These are phyloP conservation scores for Venturia canescens DNA, from an alignment of 1,140 invertebrate genomes.

Conservation along the genomic window DNA sequence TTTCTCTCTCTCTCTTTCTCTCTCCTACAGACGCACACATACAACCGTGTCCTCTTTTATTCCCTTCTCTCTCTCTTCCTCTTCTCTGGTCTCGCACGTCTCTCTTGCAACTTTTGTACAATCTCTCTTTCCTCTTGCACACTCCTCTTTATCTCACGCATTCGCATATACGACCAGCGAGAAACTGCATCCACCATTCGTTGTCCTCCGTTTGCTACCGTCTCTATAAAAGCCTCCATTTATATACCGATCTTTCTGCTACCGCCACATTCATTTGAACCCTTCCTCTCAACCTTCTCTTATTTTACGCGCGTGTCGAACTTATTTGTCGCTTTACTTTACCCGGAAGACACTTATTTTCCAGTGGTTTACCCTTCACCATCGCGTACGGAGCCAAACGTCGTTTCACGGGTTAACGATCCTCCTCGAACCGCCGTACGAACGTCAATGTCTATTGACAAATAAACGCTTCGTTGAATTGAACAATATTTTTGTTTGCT, in stretches of 20 bases:
- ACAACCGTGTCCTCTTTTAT: constrained; percentile 13
- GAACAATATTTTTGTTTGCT: too few relatives aligned
- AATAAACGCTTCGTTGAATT: too few relatives aligned
- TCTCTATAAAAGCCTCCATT: background rate
- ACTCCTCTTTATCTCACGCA: constrained; percentile 71
- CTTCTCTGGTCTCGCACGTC: background rate
- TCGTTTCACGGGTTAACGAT: too few relatives aligned
- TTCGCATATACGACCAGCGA: constrained; percentile 64
- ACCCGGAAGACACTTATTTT: too few relatives aligned
- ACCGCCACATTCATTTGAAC: background rate
- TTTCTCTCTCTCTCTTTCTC: constrained; percentile 45
- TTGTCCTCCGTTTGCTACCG: constrained; percentile 13
- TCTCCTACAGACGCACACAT: too few relatives aligned
- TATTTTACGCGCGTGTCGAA: too few relatives aligned
- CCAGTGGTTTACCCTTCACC: too few relatives aligned
- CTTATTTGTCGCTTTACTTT: too few relatives aligned
- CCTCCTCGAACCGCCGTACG: too few relatives aligned
- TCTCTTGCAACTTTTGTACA: constrained; percentile 17
- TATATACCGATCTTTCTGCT: constrained; percentile 18
- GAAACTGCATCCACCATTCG: constrained; percentile 32
- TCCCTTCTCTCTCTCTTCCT: constrained; percentile 46
- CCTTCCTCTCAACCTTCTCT: background rate
- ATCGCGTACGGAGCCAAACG: too few relatives aligned
- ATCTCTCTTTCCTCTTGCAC: constrained; percentile 39
- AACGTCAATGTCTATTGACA: too few relatives aligned